Percentiles rank a stretch among this genome's conserved stretches.
phyloP scores from a whole-genome alignment of 2,888 invertebrate genomes.

The Polydrusus cervinus region DNA sequence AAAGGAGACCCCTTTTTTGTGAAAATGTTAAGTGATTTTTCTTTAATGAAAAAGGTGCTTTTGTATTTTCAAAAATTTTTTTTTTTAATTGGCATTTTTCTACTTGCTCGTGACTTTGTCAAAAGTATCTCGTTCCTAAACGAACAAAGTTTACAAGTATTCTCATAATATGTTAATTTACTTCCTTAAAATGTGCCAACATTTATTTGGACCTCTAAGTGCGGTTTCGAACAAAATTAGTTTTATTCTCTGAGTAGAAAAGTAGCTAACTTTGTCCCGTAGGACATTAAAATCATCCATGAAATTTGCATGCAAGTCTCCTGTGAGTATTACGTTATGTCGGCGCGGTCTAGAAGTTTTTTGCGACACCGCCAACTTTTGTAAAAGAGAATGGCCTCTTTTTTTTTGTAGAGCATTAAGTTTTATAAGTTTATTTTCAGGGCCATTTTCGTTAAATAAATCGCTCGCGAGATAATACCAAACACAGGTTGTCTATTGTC shows the following conservation, averaged over 20 bases:
- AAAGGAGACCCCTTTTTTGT: neutral
- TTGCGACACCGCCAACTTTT: too few relatives aligned
- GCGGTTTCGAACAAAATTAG: constrained; percentile 8
- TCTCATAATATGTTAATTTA: constrained; percentile 1
- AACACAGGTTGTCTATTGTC: too few relatives aligned
- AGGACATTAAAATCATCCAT: too few relatives aligned
- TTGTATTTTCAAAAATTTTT: neutral
- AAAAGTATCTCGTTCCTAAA: constrained; percentile 24
- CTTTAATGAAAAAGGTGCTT: constrained; percentile 4
- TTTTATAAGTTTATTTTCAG: too few relatives aligned
- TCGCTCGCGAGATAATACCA: too few relatives aligned
- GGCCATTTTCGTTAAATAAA: too few relatives aligned
- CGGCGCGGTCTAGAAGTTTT: too few relatives aligned
- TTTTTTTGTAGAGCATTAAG: too few relatives aligned
- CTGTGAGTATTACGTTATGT: too few relatives aligned
- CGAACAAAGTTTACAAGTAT: neutral
- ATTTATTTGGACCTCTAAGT: neutral
- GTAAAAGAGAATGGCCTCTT: too few relatives aligned
- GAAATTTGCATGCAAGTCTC: too few relatives aligned
- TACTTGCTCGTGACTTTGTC: neutral
- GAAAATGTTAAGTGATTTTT: neutral
- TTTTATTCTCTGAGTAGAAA: neutral
- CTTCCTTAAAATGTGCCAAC: constrained; percentile 25
- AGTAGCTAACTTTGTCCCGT: too few relatives aligned
- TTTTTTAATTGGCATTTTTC: neutral